Evolutionary conservation across 2,113 vertebrate genomes (phyloP).

Genomic region (Gymnobelideus leadbeateri): DNA sequence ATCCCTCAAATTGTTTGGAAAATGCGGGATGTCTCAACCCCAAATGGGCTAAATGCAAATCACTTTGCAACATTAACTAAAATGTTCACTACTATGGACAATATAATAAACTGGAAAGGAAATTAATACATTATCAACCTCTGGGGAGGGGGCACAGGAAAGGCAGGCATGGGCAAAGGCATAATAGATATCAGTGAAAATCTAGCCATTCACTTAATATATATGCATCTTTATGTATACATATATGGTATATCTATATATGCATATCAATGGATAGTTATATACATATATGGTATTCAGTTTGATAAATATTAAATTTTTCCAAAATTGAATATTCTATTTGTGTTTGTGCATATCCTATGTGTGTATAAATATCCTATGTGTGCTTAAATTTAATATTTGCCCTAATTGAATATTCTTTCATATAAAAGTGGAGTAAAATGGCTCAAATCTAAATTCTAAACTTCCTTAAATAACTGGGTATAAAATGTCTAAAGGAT

Average conservation of each 20-base stretch:
- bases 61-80: background rate
- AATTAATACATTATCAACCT: background rate
- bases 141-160: too few species aligned
- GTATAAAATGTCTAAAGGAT: background rate
- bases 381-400: background rate
- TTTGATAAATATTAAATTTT: background rate
- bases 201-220: background rate
- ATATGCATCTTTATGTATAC: background rate
- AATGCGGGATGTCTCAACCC: background rate
- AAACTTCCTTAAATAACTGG: background rate
- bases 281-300: background rate
- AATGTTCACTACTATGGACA: background rate
- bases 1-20: background rate
- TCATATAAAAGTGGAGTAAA: background rate
- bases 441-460: background rate
- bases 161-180: background rate
- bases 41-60: background rate
- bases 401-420: background rate
- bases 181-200: background rate
- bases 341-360: background rate
- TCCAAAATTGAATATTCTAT: background rate
- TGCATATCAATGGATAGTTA: background rate
- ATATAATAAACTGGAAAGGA: slow-evolving; percentile 3
- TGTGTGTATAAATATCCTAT: background rate
- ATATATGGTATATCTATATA: background rate